These are phyloP conservation scores for Autographa gamma DNA, from an alignment of 2,888 invertebrate genomes.

Conservation along the genomic window DNA sequence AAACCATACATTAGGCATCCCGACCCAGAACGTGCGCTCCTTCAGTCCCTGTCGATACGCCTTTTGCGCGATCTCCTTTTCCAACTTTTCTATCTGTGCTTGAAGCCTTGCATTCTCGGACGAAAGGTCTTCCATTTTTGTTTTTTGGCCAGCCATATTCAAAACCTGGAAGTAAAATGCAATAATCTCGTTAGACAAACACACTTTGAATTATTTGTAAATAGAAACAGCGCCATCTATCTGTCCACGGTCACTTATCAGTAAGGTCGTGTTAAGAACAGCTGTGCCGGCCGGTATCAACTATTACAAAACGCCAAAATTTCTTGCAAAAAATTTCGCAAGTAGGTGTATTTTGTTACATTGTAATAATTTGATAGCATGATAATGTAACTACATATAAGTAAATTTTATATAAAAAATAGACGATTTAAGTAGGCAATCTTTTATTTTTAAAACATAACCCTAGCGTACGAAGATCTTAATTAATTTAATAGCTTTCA, in stretches of 20 bases:
- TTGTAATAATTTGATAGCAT: no score
- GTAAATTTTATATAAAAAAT: no score
- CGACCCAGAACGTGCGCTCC: slow-evolving; percentile 16
- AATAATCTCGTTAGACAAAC: neutral
- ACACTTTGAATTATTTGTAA: neutral
- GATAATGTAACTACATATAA: no score
- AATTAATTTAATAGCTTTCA: no score
- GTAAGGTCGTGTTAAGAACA: neutral
- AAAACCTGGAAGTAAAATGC: slow-evolving; percentile 16
- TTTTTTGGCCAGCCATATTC: slow-evolving; percentile 12
- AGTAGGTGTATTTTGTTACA: no score
- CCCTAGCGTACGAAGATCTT: no score
- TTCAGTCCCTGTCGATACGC: slow-evolving; percentile 22
- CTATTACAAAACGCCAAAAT: no score
- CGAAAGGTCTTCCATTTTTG: slow-evolving; percentile 8
- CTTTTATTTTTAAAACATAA: no score
- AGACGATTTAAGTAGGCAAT: no score
- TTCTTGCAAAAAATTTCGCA: no score
- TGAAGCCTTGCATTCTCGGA: slow-evolving; percentile 4
- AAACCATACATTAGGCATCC: slow-evolving; percentile 14
- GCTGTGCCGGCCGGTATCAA: neutral
- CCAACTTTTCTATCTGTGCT: slow-evolving; percentile 8
- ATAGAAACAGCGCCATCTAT: neutral
- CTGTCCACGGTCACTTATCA: neutral
- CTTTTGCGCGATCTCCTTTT: neutral